A percentile compares a stretch with the other conserved stretches of the same genome.
phyloP scores from a whole-genome alignment of 2,797 vertebrate species.

The Dryobates pubescens region DNA sequence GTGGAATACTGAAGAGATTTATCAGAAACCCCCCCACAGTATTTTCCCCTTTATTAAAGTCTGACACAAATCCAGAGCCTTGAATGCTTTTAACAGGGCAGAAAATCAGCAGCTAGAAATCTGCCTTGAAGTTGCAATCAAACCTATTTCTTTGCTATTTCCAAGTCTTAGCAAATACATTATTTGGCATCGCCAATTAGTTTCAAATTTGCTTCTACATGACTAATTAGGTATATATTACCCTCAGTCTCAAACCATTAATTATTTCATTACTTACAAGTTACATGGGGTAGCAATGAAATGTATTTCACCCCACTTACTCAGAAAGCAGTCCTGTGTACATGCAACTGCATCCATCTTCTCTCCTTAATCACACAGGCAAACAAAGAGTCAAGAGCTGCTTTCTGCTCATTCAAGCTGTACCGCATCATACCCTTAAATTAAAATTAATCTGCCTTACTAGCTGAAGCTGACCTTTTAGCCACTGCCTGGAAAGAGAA shows the following conservation, averaged over 20 bases:
- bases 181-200: neutral
- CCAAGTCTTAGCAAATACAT: neutral
- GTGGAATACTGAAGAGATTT: neutral
- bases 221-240: neutral
- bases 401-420: neutral
- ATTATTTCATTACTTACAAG: neutral
- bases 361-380: neutral
- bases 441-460: constrained; percentile 70
- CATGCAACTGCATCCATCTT: neutral
- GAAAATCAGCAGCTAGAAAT: neutral
- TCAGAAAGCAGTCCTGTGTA: neutral
- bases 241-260: neutral
- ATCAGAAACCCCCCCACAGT: neutral
- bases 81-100: neutral
- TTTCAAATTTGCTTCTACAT: neutral
- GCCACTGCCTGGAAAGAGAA: constrained; percentile 70
- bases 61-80: neutral
- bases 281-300: neutral
- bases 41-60: neutral
- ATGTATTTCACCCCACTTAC: neutral
- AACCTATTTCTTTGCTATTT: neutral
- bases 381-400: neutral
- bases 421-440: constrained; percentile 31
- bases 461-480: constrained; percentile 70
- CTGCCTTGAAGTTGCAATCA: neutral